Base-by-base conservation (phyloP, 2,888 invertebrate species). In the Conistra vaccinii region DNA sequence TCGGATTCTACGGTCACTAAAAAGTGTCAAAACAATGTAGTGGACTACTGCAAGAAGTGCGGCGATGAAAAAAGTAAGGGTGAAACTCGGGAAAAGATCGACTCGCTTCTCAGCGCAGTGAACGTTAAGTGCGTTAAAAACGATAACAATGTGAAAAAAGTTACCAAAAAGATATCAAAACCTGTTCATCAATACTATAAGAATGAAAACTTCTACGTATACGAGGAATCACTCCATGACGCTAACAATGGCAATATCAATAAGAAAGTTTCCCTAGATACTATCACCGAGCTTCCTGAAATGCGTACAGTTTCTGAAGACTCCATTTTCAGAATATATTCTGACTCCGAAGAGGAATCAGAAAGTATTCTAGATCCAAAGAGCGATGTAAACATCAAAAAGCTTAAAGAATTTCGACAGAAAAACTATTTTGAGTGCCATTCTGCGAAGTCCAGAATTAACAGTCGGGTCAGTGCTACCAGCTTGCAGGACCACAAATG, bases 371-470 rank as follows among this genome's bases (percentile, higher is more conserved):
- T 91, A 35, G 90, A 95, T 32, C 77, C 87, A 42, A 89, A 91
- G 14, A 90, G 89, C 63, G 74, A 84, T 0, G 87, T 92, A 0
- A 92, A 86, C 35, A 88, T 95, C 0, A 82, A 90, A 42, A 85
- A 90, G 9, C 69, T 96, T n/a, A 95, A 94, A 78, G 93, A 95
- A 83, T 97, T 97, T 83, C 94, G 97, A 23, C 92, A 95, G 3
- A 93, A 96, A 12, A 97, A 97, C 86, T 97, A 97, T 86, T 97
- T 97, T 77, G 97, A 97, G 83, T 97, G 97, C n/a, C 97, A 97
- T 87, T 97, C 97, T 0, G 95, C 95, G 2, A 94, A 90, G 88
- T 93, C 93, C 17, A 92, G 94, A 73, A 85, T 95, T 0, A 90
- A 91, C 32, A 88, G 73, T 7, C 92, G 88, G 68, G 89, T 88